phyloP scores from a whole-genome alignment of 2,888 invertebrate genomes.

The Cylloceria caligata region DNA sequence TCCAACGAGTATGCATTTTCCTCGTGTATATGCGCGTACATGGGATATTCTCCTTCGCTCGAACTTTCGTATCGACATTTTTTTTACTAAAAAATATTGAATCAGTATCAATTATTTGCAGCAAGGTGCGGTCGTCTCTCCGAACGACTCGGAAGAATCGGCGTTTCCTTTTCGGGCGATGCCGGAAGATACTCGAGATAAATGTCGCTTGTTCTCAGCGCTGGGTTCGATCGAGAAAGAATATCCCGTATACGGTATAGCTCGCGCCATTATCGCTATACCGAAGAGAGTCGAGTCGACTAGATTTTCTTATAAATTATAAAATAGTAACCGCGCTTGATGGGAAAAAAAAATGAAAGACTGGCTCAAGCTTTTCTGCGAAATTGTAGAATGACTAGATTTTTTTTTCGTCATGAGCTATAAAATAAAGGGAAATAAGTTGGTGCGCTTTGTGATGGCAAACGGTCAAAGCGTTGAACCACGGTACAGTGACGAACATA shows the following conservation, averaged over 20 bases:
- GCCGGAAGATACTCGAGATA: too few relatives aligned
- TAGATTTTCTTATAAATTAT: too few relatives aligned
- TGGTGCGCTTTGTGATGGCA: constrained; percentile 4
- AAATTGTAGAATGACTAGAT: too few relatives aligned
- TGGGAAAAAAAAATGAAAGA: too few relatives aligned
- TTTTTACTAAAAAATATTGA: background rate
- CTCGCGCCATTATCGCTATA: too few relatives aligned
- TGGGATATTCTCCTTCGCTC: constrained; percentile 8
- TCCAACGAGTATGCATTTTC: constrained; percentile 35
- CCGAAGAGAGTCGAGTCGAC: too few relatives aligned
- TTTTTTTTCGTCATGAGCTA: background rate
- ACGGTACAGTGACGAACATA: constrained; percentile 23
- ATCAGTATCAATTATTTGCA: background rate
- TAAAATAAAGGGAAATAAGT: constrained; percentile 11
- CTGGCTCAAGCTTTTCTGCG: background rate
- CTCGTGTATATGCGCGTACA: constrained; percentile 9
- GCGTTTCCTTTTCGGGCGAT: too few relatives aligned
- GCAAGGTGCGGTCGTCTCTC: too few relatives aligned
- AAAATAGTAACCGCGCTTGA: too few relatives aligned
- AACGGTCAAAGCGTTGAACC: constrained; percentile 44
- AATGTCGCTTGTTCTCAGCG: background rate
- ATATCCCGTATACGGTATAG: constrained; percentile 3
- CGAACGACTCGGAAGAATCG: too few relatives aligned
- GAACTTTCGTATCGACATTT: background rate
- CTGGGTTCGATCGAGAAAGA: background rate